Evolutionary conservation across 2,797 vertebrate species (phyloP), one percentile per base, ranked within the genome.

Genomic region (Alauda arvensis): DNA sequence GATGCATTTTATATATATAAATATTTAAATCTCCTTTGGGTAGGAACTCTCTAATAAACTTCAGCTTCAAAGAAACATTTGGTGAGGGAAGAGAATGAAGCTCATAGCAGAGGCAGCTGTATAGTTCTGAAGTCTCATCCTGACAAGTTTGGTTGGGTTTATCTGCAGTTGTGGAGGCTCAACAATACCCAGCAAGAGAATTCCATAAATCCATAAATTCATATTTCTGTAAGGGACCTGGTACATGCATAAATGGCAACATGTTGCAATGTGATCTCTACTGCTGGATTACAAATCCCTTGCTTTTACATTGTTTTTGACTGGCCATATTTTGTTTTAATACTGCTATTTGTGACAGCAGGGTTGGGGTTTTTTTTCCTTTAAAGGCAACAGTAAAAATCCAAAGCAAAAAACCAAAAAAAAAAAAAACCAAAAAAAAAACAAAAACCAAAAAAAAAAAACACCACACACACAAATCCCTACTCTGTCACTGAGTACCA

Each of bases 231-330:
- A 28, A 60, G 67, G 42, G 9, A 56, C 8, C 21, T 28, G 31
- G 16, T 8, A 8, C 2, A n/a, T 10, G 39, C 42, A n/a, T n/a
- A 53, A 60, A 31, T 3, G 18, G 31, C 55, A 66, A 8, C 7
- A 6, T 1, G 4, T 8, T 85, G 42, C 26, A 28, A 3, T 1
- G 3, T 3, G 15, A 75, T n/a, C 48, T 56, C 19, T 39, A 6
- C 3, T 55, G 13, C 56, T 56, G 34, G 25, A 23, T 37, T 19
- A 21, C 20, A 63, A 49, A 23, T 6, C 4, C 42, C 33, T 72
- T 14, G 21, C 18, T 68, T 68, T n/a, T 46, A 26, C 24, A 8
- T 5, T 26, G 8, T 4, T 63, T 77, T 52, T 48, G 23, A 39
- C 12, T 9, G 8, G 37, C 4, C 42, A 77, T 37, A n/a, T 26